These are phyloP conservation scores for Adelphocoris suturalis DNA, from an alignment of 2,888 invertebrate species.

Conservation along the genomic window DNA sequence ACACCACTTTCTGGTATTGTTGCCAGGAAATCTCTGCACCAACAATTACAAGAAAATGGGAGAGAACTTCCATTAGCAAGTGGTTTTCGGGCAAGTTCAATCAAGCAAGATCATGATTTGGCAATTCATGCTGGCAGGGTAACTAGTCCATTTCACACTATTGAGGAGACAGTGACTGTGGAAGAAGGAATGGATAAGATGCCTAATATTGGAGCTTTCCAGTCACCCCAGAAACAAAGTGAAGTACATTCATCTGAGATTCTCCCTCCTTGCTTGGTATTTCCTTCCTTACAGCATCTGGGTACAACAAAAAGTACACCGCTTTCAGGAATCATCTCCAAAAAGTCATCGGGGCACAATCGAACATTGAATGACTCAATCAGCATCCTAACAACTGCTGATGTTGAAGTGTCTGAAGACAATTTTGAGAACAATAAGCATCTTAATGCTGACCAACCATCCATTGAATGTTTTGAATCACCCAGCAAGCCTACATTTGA, in stretches of 20 bases:
- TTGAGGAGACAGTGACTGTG: not conserved
- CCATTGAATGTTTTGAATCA: conserved; percentile 37
- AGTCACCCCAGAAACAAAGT: not conserved
- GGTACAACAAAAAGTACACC: not conserved
- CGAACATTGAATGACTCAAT: conserved; percentile 7
- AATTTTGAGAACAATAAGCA: not conserved
- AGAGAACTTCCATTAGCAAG: not conserved
- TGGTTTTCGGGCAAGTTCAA: not conserved
- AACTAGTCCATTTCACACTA: not conserved
- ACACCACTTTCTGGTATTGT: conserved; percentile 31
- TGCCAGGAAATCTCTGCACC: not conserved
- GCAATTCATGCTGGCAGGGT: not conserved
- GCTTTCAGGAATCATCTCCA: not conserved
- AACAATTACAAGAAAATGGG: not conserved
- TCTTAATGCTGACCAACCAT: not conserved
- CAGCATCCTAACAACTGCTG: not conserved
- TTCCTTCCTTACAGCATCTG: not conserved
- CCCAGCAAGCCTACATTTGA: not conserved
- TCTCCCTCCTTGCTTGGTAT: not conserved
- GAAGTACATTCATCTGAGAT: not conserved
- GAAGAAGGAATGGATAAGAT: not conserved
- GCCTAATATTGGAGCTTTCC: not conserved
- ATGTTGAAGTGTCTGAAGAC: not conserved
- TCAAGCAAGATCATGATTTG: not conserved
- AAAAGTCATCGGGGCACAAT: not conserved